Percentiles rank a stretch among this genome's conserved stretches.
Evolutionary conservation across 2,888 invertebrate species (phyloP).

Genomic region (Microctonus aethiopoides): DNA sequence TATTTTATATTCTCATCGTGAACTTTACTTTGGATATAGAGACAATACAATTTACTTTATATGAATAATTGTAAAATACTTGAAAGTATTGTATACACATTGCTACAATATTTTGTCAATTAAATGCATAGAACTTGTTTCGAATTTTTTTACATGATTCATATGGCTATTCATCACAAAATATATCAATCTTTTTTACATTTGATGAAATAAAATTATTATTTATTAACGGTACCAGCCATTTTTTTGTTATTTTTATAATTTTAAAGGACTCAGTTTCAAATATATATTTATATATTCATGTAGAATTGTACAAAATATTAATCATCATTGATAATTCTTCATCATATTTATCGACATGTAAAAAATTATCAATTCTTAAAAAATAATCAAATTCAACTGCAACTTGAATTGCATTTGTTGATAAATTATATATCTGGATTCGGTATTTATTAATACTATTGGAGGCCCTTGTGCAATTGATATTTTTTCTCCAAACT

Average conservation of each 20-base stretch:
- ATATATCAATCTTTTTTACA: too few species aligned
- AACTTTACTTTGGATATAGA: not conserved
- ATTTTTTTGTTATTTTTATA: not conserved
- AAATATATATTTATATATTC: constrained; percentile 27
- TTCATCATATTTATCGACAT: constrained; percentile 10
- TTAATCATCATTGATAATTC: constrained; percentile 16
- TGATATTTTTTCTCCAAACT: too few species aligned
- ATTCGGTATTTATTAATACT: too few species aligned
- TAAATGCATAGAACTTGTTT: too few species aligned
- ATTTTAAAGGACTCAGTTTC: constrained; percentile 1
- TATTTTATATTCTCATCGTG: not conserved
- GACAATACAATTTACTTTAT: not conserved
- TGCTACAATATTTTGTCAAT: too few species aligned
- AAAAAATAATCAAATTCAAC: not conserved
- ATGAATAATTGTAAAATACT: not conserved
- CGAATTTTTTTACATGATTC: too few species aligned
- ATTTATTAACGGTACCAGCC: too few species aligned
- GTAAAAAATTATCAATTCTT: constrained; percentile 2
- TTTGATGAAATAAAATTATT: not conserved
- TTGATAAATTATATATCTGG: too few species aligned
- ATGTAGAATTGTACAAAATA: constrained; percentile 38
- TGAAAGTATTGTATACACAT: not conserved
- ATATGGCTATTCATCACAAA: too few species aligned
- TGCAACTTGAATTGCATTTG: too few species aligned
- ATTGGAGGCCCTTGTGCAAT: not conserved